phyloP scores from a whole-genome alignment of 2,113 vertebrate genomes.

The Syngnathus floridae region DNA sequence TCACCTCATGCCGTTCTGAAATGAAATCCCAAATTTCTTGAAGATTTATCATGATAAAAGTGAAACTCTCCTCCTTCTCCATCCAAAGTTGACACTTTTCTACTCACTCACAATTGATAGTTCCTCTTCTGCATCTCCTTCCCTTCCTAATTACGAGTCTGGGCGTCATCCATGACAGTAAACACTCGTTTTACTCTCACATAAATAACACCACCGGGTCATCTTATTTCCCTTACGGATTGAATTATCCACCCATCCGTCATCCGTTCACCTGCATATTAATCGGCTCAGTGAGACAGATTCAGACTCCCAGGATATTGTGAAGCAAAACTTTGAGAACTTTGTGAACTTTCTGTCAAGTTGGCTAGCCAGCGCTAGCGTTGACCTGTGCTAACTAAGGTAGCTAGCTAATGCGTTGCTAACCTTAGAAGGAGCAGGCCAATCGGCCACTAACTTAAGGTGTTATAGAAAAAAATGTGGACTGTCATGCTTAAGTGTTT shows the following conservation, averaged over 20 bases:
- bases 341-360: too few species aligned
- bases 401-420: background rate
- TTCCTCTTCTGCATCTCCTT: background rate
- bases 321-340: background rate
- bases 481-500: background rate
- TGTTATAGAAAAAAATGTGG: background rate
- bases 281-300: too few species aligned
- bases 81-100: background rate
- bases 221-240: too few species aligned
- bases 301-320: too few species aligned
- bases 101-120: background rate
- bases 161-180: background rate
- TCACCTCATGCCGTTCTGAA: background rate
- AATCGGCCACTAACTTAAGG: background rate
- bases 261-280: too few species aligned
- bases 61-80: background rate
- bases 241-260: too few species aligned
- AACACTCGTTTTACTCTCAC: background rate
- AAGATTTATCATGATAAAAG: background rate
- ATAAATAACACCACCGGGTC: background rate
- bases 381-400: too few species aligned
- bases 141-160: background rate
- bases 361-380: too few species aligned
- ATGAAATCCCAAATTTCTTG: background rate
- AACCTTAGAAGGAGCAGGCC: background rate